A percentile compares a stretch with the other conserved stretches of the same genome.
These are phyloP conservation scores for Girardia tigrina DNA, from an alignment of 2,888 invertebrate genomes.

Conservation along the genomic window DNA sequence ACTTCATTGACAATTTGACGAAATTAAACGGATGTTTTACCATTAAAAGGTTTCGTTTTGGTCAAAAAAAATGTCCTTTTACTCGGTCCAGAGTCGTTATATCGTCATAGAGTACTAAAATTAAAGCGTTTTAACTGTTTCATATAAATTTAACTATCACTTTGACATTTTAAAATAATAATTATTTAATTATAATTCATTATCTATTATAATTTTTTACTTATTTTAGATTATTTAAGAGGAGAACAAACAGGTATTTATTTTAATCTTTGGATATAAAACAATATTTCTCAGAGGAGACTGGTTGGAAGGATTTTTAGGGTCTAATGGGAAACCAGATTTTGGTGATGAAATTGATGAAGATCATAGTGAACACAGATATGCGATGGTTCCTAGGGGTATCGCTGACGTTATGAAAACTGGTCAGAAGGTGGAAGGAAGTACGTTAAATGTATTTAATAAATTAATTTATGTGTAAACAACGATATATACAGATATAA, in stretches of 20 bases:
- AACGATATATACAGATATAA: too few species aligned
- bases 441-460: too few species aligned
- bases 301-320: slow-evolving; percentile 24
- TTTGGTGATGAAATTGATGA: neutral
- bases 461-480: too few species aligned
- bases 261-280: neutral
- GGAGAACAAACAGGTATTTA: neutral
- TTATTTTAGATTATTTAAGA: neutral
- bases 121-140: too few species aligned
- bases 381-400: neutral
- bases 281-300: neutral
- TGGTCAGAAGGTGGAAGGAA: slow-evolving; percentile 29
- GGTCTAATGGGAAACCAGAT: neutral
- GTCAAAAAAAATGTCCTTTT: too few species aligned
- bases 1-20: too few species aligned
- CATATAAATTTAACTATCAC: neutral
- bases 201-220: neutral
- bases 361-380: neutral
- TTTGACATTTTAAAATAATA: neutral
- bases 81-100: too few species aligned
- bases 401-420: neutral
- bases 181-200: neutral
- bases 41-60: too few species aligned
- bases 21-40: too few species aligned
- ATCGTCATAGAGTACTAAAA: neutral